Percentiles rank a stretch among this genome's conserved stretches.
Evolutionary conservation across 2,888 invertebrate genomes (phyloP).

Genomic region (Pterobdella sp.): DNA sequence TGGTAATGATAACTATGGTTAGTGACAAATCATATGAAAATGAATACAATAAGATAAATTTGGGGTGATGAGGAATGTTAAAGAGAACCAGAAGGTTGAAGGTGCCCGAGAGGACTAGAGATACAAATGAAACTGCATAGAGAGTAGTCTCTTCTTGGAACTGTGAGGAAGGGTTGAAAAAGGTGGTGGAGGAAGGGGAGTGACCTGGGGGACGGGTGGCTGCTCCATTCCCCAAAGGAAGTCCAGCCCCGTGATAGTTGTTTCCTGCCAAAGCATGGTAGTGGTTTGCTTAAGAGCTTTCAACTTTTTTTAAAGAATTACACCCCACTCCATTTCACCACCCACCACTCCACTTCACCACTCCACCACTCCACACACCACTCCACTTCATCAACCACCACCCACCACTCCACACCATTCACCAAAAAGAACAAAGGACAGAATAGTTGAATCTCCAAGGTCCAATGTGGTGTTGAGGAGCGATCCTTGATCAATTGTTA

Average conservation of each 20-base stretch:
- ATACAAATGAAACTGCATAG: not conserved
- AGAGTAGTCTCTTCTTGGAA: constrained; percentile 4
- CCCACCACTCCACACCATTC: not conserved
- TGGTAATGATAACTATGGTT: not conserved
- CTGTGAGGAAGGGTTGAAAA: constrained; percentile 14
- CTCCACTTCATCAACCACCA: too few relatives aligned
- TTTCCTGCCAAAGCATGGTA: not conserved
- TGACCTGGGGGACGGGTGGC: not conserved
- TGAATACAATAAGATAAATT: too few relatives aligned
- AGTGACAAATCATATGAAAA: not conserved
- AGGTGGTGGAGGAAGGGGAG: constrained; percentile 10
- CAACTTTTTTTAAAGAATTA: not conserved
- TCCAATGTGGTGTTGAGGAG: constrained; percentile 40
- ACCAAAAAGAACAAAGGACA: constrained; percentile 42
- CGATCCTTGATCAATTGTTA: constrained; percentile 43
- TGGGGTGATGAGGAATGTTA: too few relatives aligned
- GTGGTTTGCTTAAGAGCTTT: not conserved
- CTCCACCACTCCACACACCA: not conserved
- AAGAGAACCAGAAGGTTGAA: constrained; percentile 21
- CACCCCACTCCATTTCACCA: not conserved
- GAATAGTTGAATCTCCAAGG: constrained; percentile 39
- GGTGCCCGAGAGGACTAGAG: not conserved
- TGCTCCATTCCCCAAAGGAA: not conserved
- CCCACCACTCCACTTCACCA: not conserved
- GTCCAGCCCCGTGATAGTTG: not conserved